A percentile compares a stretch with the other conserved stretches of the same genome.
phyloP scores from a whole-genome alignment of 2,797 vertebrate genomes.

The Xiphorhynchus erythropygius region DNA sequence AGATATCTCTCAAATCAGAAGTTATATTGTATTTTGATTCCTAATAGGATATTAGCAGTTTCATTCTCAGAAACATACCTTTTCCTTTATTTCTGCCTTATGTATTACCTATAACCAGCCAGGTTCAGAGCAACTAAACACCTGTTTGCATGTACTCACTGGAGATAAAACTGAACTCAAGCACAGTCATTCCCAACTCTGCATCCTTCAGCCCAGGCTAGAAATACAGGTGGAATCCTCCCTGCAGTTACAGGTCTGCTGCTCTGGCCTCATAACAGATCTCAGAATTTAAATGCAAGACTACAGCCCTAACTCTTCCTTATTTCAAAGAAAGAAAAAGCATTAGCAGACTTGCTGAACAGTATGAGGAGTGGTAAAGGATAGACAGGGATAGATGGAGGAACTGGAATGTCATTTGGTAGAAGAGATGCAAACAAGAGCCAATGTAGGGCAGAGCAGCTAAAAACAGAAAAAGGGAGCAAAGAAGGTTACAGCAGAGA shows the following conservation, averaged over 20 bases:
- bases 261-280: neutral
- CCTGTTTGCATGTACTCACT: neutral
- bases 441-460: slow-evolving; percentile 38
- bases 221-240: neutral
- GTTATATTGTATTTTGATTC: neutral
- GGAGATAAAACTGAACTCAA: neutral
- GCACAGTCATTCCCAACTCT: neutral
- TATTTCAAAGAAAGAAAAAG: neutral
- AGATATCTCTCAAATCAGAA: neutral
- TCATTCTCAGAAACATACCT: neutral
- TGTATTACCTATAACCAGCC: neutral
- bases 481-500: slow-evolving; percentile 34
- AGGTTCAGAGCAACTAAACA: neutral
- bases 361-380: neutral
- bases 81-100: neutral
- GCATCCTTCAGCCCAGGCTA: neutral
- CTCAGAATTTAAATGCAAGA: neutral
- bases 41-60: neutral
- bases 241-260: neutral
- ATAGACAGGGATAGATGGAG: neutral
- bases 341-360: neutral
- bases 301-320: neutral
- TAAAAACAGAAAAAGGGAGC: slow-evolving; percentile 51
- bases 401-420: neutral
- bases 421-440: neutral